Base-by-base conservation (phyloP, 2,797 vertebrate species). In the Coilia nasus region DNA sequence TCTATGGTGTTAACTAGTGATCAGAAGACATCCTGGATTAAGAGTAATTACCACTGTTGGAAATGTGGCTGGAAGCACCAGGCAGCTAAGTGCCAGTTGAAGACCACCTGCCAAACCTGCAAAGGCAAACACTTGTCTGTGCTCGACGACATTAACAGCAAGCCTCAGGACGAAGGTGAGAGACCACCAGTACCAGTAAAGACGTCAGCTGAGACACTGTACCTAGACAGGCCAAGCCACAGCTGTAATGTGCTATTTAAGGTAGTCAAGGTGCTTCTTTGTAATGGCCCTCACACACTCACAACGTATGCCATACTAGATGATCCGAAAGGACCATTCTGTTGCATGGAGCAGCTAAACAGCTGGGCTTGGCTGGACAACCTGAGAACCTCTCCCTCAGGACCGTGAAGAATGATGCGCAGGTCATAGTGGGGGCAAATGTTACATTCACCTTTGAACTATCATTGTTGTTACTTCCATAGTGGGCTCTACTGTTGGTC, bases 21-120 rank as follows among this genome's bases (percentile, higher is more conserved):
- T 17, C 62, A 84, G 25, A 84, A 83, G 41, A 83, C 46, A 11
- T 59, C 82, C 31, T 85, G 57, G 84, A 87, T 87, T n/a, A 85
- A 54, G 28, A 10, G n/a, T 6, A 83, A 86, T 47, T 15, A 82
- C 17, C 25, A 64, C 9, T 88, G 80, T 44, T 88, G 84, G 85
- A 84, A 59, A 23, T 84, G 85, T 12, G 54, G 85, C 23, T 0
- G 81, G 0, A 35, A 31, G 21, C 80, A 82, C 83, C n/a, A 78
- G 28, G 44, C 82, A 11, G 85, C 64, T 12, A 80, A 83, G 2
- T 85, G 82, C 35, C 83, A 6, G 28, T 10, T 87, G 3, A 87
- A 83, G 57, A 35, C 25, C 14, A 64, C 50, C 11, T 85, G 83
- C 35, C 80, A 83, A 46, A 82, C 57, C 28, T 83, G 84, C 6